Base-by-base conservation (phyloP, 1,140 invertebrate genomes). In the Portunus trituberculatus region DNA sequence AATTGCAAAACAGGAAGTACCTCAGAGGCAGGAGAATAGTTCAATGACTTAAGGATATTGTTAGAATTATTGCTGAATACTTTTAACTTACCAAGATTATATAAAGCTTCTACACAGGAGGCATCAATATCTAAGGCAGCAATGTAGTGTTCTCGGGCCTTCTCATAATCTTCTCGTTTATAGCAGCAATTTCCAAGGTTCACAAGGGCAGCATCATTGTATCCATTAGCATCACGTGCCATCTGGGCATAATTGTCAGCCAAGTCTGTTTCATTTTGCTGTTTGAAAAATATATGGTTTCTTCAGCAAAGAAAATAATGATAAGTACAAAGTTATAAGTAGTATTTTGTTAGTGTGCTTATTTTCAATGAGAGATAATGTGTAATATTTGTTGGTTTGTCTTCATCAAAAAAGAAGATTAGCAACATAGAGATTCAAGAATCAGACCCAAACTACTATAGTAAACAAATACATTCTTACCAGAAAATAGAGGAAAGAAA, bases 121-220 rank as follows among this genome's bases (percentile, higher is more conserved):
- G 98, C 97, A 96, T 99, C 98, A 96, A 98, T 98, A 93, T 98
- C 98, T 86, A 99, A 96, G 0, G 99, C 99, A 96, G 98, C 98
- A 89, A 98, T 97, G 96, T 98, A 98, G 96, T 98, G 98, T 96
- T 98, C 98, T 95, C 98, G 97, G 0, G 99, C 98, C 96, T 98
- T 98, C 95, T 98, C 98, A 91, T 97, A 97, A 93, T 99, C 98
- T 87, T 97, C 97, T 96, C 98, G 98, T 76, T 97, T 97, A 96
- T 98, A 98, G 87, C 98, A 98, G 96, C 98, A 98, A 96, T 99
- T 99, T 4, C 98, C 98, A 96, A 99, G 98, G 97, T 99, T 99
- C 0, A 99, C 98, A 96, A 99, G 98, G 29, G 98, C 98, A 96
- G 98, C 97, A 1, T 98, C 97, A 97, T 99, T 99, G 96, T 98